Conservation (phyloP, 2,797 vertebrate genomes). For the Coracias cyanogaster region DNA sequence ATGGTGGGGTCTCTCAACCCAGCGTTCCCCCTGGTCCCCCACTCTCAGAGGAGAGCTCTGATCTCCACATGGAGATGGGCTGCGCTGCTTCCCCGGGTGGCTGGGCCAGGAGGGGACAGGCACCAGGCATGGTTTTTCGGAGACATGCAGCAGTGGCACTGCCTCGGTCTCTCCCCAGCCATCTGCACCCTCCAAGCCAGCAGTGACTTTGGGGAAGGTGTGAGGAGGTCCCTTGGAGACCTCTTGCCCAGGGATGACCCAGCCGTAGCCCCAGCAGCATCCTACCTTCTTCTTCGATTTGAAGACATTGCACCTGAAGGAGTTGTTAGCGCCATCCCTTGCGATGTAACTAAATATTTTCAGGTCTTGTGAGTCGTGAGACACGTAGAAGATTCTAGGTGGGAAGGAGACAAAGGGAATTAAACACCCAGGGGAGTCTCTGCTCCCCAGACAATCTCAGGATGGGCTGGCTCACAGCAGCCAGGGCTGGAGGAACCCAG, state of each 20-base stretch:
- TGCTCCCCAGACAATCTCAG: not conserved
- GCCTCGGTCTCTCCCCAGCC: not conserved
- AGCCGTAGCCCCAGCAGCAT: rapidly evolving
- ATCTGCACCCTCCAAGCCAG: not conserved
- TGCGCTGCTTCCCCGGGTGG: rapidly evolving
- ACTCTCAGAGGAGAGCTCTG: rapidly evolving
- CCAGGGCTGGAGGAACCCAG: rapidly evolving
- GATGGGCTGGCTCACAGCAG: not conserved
- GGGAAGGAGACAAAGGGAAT: not conserved
- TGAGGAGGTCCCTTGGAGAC: not conserved
- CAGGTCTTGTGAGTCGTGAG: constrained; percentile 88
- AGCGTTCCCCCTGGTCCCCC: too few relatives aligned
- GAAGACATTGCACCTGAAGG: constrained; percentile 90
- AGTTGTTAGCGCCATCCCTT: constrained; percentile 85
- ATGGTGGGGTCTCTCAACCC: rapidly evolving
- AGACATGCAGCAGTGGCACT: rapidly evolving
- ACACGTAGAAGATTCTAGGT: constrained; percentile 90
- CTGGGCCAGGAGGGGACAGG: not conserved
- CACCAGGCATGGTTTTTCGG: rapidly evolving
- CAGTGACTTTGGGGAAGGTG: not conserved
- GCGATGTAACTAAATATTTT: constrained; percentile 92
- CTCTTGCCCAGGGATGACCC: rapidly evolving
- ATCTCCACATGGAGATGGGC: rapidly evolving
- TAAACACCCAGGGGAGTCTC: not conserved
- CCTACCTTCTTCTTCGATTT: constrained; percentile 91